phyloP scores from a whole-genome alignment of 2,888 invertebrate genomes.

The Aromia moschata region DNA sequence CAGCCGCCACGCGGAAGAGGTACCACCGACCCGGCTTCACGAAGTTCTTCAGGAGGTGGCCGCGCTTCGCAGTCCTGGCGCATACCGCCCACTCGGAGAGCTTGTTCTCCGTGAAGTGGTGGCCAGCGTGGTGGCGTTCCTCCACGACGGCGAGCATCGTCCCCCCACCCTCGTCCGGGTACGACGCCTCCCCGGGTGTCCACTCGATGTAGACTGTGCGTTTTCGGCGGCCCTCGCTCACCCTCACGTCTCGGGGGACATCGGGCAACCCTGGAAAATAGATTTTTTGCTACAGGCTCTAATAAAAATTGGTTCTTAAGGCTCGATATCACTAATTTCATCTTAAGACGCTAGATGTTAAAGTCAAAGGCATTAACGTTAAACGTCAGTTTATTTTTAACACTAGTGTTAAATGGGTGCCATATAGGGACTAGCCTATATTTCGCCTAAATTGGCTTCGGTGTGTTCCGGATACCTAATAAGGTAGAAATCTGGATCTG shows the following conservation, averaged over 20 bases:
- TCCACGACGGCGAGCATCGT: slow-evolving; percentile 70
- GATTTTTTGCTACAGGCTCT: too few species aligned
- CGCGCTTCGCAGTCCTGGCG: slow-evolving; percentile 66
- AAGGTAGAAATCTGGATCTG: too few species aligned
- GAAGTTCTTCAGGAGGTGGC: slow-evolving; percentile 66
- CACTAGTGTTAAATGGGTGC: too few species aligned
- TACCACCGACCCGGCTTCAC: slow-evolving; percentile 80
- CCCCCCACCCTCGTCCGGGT: slow-evolving; percentile 23
- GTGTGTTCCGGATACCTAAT: too few species aligned
- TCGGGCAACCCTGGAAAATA: slow-evolving; percentile 73
- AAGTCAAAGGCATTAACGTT: too few species aligned
- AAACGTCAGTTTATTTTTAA: too few species aligned
- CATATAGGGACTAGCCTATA: too few species aligned
- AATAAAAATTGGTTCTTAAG: too few species aligned
- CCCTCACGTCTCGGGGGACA: slow-evolving; percentile 69
- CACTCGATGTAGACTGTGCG: slow-evolving; percentile 63
- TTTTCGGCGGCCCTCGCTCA: slow-evolving; percentile 67
- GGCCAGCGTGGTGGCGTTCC: slow-evolving; percentile 76
- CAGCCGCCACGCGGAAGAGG: slow-evolving; percentile 80
- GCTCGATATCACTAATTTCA: too few species aligned
- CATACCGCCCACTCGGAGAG: slow-evolving; percentile 74
- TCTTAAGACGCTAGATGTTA: too few species aligned
- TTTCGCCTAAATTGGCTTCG: too few species aligned
- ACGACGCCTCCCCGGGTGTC: slow-evolving; percentile 43
- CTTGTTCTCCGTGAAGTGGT: slow-evolving; percentile 70